Base-by-base conservation (phyloP, 1,140 invertebrate species). In the Metopolophium dirhodum region DNA sequence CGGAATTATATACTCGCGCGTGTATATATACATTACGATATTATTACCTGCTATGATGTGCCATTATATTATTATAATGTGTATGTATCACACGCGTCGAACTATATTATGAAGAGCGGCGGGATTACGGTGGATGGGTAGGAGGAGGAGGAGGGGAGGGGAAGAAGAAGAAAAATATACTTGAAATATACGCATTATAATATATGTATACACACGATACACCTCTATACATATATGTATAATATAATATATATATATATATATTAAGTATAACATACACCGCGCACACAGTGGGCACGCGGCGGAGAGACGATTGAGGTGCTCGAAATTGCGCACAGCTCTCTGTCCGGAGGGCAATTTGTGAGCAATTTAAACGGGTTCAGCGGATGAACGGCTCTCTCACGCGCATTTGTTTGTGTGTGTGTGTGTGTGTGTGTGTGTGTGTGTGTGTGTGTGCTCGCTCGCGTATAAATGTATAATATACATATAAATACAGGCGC, bases 291-390 rank as follows among this genome's bases (percentile, higher is more conserved):
- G 30, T 47, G 85, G 11, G 45, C 41, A 47, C n/a, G 26, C 41
- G 41, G 82, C 82, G 22, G 37, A n/a, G 41, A 47, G 85, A 47
- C 26, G 85, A 14, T 11, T 11, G 83, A 87, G 45, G 85, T 26
- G 86, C 47, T 57, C 49, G 88, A 89, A 89, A 89, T 89, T 37
- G 49, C 88, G 51, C 45, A 68, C 47, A 41, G 47, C 47, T 92
- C n/a, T 83, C 68, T 37, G 77, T 92, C 91, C 77, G 68, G 45
- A 37, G 41, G 91, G 61, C 91, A 92, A 83, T 92, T 92, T 51
- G 91, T 83, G n/a, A 92, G 91, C 91, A 92, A 92, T 83, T 51
- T 92, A 92, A 92, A 92, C 77, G 41, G 26, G 91, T 92, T 82
- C 91, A 51, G 45, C 41, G 88, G 88, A 91, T 49, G 37, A 49